Conservation (phyloP, 1,140 invertebrate species). For the Ladona fulva region DNA sequence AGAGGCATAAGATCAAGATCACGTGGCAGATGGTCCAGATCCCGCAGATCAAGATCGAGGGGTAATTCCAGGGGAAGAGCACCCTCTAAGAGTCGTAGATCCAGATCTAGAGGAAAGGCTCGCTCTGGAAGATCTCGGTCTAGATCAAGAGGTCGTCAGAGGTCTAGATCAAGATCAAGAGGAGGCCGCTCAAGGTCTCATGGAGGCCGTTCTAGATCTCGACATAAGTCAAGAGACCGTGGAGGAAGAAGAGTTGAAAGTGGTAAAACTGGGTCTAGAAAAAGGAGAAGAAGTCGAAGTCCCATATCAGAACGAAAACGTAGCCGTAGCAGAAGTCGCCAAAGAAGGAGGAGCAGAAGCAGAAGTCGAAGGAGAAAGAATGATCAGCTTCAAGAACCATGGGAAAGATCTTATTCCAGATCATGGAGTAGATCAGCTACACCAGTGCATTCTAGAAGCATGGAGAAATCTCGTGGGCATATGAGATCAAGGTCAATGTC, state of each 20-base stretch:
- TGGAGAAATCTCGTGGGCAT: conserved; percentile 27
- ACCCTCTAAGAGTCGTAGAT: background rate
- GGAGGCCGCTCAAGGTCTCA: conserved; percentile 24
- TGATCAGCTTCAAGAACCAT: conserved; percentile 21
- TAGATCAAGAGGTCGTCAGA: conserved; percentile 21
- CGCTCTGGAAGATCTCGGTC: conserved; percentile 19
- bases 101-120: conserved; percentile 16
- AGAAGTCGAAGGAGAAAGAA: conserved; percentile 29
- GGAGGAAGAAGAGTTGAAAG: conserved; percentile 29
- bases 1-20: conserved; percentile 22
- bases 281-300: conserved; percentile 35
- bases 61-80: background rate
- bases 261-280: conserved; percentile 34
- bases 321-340: conserved; percentile 23
- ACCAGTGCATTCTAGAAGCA: conserved; percentile 33
- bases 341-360: conserved; percentile 33
- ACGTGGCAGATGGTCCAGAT: conserved; percentile 16
- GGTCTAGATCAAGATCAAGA: conserved; percentile 22
- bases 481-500: background rate
- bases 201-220: conserved; percentile 21
- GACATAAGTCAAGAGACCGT: conserved; percentile 20
- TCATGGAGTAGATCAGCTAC: conserved; percentile 32
- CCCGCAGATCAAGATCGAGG: conserved; percentile 19
- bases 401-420: conserved; percentile 26
- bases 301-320: conserved; percentile 29